Evolutionary conservation across 2,888 invertebrate species (phyloP).

Genomic region (Latrodectus elegans): DNA sequence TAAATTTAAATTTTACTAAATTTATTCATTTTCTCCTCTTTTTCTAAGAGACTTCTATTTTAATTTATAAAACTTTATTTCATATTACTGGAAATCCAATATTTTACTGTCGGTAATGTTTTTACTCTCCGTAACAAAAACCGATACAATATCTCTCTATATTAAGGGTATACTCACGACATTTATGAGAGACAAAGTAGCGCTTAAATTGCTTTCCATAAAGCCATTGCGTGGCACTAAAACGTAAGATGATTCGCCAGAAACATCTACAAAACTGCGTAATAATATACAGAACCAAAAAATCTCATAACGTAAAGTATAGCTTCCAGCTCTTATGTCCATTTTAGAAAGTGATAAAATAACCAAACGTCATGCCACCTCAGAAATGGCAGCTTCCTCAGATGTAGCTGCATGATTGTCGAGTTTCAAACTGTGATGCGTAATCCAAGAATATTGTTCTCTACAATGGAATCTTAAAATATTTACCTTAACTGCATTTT

Average conservation of each 20-base stretch:
- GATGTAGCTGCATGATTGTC: neutral
- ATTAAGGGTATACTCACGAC: no score
- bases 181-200: no score
- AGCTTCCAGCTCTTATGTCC: neutral
- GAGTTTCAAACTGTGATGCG: slow-evolving; percentile 20
- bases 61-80: no score
- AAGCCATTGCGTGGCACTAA: neutral
- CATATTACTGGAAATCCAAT: no score
- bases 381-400: neutral
- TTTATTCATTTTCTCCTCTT: no score
- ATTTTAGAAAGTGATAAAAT: slow-evolving; percentile 7
- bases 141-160: no score
- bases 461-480: slow-evolving; percentile 45
- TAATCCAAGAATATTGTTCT: slow-evolving; percentile 7
- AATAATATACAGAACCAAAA: neutral
- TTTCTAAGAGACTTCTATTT: no score
- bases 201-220: neutral
- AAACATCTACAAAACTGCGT: neutral
- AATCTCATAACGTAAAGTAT: slow-evolving; percentile 5
- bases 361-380: slow-evolving; percentile 4
- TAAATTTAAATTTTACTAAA: no score
- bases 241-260: neutral
- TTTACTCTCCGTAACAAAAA: no score
- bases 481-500: slow-evolving; percentile 53
- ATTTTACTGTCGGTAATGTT: no score